A percentile compares a stretch with the other conserved stretches of the same genome.
Evolutionary conservation across 2,113 vertebrate genomes (phyloP).

Genomic region (Piaya cayana): DNA sequence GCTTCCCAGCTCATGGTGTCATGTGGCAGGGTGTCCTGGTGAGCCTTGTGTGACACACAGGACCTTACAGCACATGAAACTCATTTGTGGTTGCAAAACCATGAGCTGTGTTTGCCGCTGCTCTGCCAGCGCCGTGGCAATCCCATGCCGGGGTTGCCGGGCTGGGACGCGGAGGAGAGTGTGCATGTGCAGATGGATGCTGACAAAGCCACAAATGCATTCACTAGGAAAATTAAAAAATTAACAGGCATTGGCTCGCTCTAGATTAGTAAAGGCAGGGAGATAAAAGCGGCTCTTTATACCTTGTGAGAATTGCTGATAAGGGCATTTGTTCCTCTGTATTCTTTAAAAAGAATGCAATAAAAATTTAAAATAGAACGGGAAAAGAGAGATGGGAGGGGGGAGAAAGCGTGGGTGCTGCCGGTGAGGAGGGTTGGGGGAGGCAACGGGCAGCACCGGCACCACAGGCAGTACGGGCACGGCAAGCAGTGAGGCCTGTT

Average conservation of each 20-base stretch:
- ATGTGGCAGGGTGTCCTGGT: neutral
- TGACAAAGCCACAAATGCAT: slow-evolving; percentile 25
- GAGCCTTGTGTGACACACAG: neutral
- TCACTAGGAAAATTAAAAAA: slow-evolving; percentile 50
- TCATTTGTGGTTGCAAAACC: neutral
- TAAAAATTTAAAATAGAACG: slow-evolving; percentile 57
- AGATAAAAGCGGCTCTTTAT: slow-evolving; percentile 59
- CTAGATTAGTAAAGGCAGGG: slow-evolving; percentile 26
- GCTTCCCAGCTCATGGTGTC: neutral
- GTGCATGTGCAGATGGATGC: neutral
- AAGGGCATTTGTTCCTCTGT: slow-evolving; percentile 64
- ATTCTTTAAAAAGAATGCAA: slow-evolving; percentile 53
- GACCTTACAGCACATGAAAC: neutral
- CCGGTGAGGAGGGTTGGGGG: neutral
- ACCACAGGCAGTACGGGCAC: accelerated
- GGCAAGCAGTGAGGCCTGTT: neutral
- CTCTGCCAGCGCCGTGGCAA: neutral
- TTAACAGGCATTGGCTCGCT: slow-evolving; percentile 26
- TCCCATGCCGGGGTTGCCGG: neutral
- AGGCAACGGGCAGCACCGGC: neutral
- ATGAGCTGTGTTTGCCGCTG: neutral
- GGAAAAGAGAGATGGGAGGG: neutral
- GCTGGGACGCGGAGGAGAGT: neutral
- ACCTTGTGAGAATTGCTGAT: slow-evolving; percentile 62
- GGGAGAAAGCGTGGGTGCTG: neutral